Evolutionary conservation across 2,888 invertebrate species (phyloP).

Genomic region (Amblyteles armatorius): DNA sequence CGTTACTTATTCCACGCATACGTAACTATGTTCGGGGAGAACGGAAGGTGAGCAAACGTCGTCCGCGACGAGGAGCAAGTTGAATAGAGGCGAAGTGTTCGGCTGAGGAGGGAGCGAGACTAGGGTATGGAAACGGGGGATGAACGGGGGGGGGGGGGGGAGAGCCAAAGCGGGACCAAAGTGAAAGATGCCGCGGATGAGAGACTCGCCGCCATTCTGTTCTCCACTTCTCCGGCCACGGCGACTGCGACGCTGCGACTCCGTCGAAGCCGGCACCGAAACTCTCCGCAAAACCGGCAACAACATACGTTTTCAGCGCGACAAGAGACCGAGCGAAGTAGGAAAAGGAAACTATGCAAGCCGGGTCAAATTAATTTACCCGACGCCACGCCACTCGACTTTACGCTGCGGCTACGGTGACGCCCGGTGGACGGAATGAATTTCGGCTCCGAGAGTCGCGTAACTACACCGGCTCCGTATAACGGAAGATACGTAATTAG

Average conservation of each 20-base stretch:
- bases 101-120: background rate
- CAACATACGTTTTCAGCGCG: slow-evolving; percentile 41
- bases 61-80: slow-evolving; percentile 34
- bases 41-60: slow-evolving; percentile 57
- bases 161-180: background rate
- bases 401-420: slow-evolving; percentile 39
- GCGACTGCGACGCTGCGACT: slow-evolving; percentile 31
- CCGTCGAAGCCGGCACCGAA: slow-evolving; percentile 38
- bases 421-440: slow-evolving; percentile 49
- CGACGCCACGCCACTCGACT: slow-evolving; percentile 46
- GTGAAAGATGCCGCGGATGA: background rate
- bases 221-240: slow-evolving; percentile 26
- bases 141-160: background rate
- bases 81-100: slow-evolving; percentile 20
- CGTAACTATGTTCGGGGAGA: slow-evolving; percentile 29
- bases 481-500: slow-evolving; percentile 42
- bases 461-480: slow-evolving; percentile 6
- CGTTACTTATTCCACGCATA: slow-evolving; percentile 57
- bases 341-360: slow-evolving; percentile 21
- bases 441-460: slow-evolving; percentile 33
- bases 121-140: background rate
- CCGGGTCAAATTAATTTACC: slow-evolving; percentile 61
- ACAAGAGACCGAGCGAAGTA: slow-evolving; percentile 4
- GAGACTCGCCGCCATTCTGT: slow-evolving; percentile 37
- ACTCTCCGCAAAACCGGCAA: slow-evolving; percentile 48